Base-by-base conservation (phyloP, 2,113 vertebrate species). In the Odocoileus virginianus region DNA sequence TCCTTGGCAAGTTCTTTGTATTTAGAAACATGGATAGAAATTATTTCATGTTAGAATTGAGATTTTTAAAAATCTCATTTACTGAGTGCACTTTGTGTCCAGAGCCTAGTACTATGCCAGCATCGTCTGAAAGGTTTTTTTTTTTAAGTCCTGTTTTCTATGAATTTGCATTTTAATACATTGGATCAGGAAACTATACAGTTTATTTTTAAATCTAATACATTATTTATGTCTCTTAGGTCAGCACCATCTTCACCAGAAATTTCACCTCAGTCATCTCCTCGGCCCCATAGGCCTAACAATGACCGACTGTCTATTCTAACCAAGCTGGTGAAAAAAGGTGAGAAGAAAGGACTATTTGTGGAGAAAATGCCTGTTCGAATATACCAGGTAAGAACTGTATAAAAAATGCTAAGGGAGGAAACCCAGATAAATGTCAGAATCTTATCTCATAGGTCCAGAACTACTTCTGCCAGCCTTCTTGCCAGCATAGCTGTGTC, bases 171-270 rank as follows among this genome's bases (percentile, higher is more conserved):
- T 93, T 93, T 84, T 93, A 36, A 36, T 74, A 7, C 57, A 1
- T 47, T 84, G 30, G 45, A 71, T 86, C 28, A 52, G 52, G 25
- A 71, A 85, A 88, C 21, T n/a, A 19, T 12, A 17, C 25, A 27
- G 2, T 86, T 89, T 84, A 36, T 71, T 28, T 92, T 54, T 91
- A 93, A 85, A 25, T 64, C 23, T 33, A 54, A 45, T 43, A 27
- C 17, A 16, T 33, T 86, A n/a, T 61, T 2, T 89, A 40, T 50
- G 3, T 98, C 2, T 98, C 96, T 95, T 96, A 99, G 99, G 93
- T 99, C 99, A 95, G 99, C 99, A n/a, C 99, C 99, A 0, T 99
- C 99, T 61, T 99, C 99, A 52, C 99, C 99, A 40, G 99, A 99
- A 96, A 99, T 99, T 89, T 99, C 99, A 14, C 99, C 99, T 3